A percentile compares a stretch with the other conserved stretches of the same genome.
Evolutionary conservation across 35 echinoderm and acorn worm species (phyloP).

Genomic region (Holothuria glaberrima): DNA sequence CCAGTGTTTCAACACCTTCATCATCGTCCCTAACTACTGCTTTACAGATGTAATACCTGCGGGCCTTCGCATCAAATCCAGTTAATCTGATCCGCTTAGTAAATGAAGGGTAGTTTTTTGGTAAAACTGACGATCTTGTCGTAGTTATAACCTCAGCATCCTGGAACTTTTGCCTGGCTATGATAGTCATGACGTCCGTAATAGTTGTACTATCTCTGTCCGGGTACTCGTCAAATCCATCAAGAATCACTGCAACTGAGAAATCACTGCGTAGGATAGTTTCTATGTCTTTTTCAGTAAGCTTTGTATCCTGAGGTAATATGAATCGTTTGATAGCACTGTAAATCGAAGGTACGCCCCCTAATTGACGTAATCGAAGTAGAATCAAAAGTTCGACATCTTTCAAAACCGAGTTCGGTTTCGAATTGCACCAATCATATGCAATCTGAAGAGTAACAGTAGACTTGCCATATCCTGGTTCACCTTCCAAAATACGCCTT

Average conservation of each 20-base stretch:
- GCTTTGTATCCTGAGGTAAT: background rate
- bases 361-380: background rate
- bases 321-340: background rate
- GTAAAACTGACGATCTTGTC: background rate
- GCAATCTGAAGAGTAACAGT: background rate
- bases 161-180: background rate
- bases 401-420: background rate
- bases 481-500: background rate
- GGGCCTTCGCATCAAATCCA: background rate
- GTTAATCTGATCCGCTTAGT: background rate
- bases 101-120: background rate
- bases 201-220: background rate
- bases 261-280: background rate
- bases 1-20: background rate
- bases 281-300: slow-evolving; percentile 1
- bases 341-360: background rate
- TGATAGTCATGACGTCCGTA: background rate
- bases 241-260: background rate
- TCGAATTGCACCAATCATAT: slow-evolving; percentile 11
- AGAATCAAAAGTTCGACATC: background rate
- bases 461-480: slow-evolving; percentile 22
- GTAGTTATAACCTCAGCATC: background rate
- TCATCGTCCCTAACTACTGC: background rate
- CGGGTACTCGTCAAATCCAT: slow-evolving; percentile 16
- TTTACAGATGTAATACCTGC: background rate